Conservation (phyloP, 2,797 vertebrate genomes). For the Triplophysa yarkandensis region DNA sequence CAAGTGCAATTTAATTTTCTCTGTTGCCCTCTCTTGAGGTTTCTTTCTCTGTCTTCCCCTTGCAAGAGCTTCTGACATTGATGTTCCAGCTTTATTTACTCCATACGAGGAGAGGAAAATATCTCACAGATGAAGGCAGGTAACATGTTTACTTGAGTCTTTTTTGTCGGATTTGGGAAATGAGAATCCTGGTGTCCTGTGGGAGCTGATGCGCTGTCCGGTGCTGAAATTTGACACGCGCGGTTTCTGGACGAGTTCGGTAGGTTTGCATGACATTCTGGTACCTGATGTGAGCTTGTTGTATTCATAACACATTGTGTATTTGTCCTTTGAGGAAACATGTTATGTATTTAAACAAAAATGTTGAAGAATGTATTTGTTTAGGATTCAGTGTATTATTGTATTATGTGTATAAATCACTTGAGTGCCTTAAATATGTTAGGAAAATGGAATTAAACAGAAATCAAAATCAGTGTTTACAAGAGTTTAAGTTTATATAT, state of each 20-base stretch:
- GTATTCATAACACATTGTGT: neutral
- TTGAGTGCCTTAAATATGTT: too few relatives aligned
- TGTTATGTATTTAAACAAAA: too few relatives aligned
- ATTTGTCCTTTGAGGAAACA: neutral
- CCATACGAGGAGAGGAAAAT: conserved; percentile 18
- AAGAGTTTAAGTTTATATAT: too few relatives aligned
- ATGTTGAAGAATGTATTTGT: neutral
- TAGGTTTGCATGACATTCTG: conserved; percentile 61
- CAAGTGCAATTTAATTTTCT: conserved; percentile 99
- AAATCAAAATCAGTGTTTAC: too few relatives aligned
- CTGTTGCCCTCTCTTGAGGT: conserved; percentile 71
- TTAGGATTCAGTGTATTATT: too few relatives aligned
- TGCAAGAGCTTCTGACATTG: conserved; percentile 55
- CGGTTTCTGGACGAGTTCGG: conserved; percentile 47
- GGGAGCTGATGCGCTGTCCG: conserved; percentile 49
- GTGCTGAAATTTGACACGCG: conserved; percentile 43
- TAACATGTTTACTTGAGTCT: conserved; percentile 19
- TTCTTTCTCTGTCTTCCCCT: conserved; percentile 59
- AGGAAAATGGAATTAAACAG: too few relatives aligned
- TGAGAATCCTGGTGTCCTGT: conserved; percentile 5
- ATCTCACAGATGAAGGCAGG: conserved; percentile 24
- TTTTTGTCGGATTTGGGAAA: neutral
- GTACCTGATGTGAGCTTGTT: neutral
- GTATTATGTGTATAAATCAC: too few relatives aligned
- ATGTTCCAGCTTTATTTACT: conserved; percentile 36